Evolutionary conservation across 2,888 invertebrate species (phyloP), one percentile per base, ranked within the genome.

Genomic region (Megalurothrips usitatus): DNA sequence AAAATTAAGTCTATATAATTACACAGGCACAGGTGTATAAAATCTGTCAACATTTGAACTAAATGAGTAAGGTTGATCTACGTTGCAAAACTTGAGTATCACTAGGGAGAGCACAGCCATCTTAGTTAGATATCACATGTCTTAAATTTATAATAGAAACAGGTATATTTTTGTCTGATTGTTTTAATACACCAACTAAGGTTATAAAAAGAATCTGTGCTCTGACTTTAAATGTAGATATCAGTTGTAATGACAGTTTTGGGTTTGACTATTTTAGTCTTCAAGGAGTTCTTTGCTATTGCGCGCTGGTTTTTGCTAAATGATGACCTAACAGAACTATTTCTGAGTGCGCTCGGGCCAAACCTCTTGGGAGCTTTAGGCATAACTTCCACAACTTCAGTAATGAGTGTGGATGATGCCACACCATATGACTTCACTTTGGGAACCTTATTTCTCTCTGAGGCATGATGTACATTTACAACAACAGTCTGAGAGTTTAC

Each of bases 221-320:
- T 43, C 34, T 43, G 34, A 43, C 6, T 81, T 23, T 26, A 52
- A n/a, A 79, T n/a, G 19, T 75, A 49, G 14, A 43, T 81, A 47
- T 82, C 82, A 43, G 85, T 85, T 8, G 85, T 84, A 79, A 87
- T 82, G 82, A 85, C 84, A 47, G 87, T 86, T 81, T 85, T 86
- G 52, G 86, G 84, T 17, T 84, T 84, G 68, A 87, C 86, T 85
- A 88, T 89, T 86, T 87, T 87, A 83, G 68, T 75, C 12, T 75
- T 75, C 26, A 75, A 75, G 1, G 12, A 10, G 26, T 75, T 26
- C 23, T 26, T 23, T 75, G 11, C 68, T 9, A 26, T n/a, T 17
- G 17, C 9, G 11, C 26, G 68, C 26, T 26, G 26, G 11, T 9
- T 75, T 23, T 75, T 75, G 26, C 68, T n/a, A 75, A 75, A 75